Conservation (phyloP, 2,113 vertebrate genomes). For the Scomber colias region DNA sequence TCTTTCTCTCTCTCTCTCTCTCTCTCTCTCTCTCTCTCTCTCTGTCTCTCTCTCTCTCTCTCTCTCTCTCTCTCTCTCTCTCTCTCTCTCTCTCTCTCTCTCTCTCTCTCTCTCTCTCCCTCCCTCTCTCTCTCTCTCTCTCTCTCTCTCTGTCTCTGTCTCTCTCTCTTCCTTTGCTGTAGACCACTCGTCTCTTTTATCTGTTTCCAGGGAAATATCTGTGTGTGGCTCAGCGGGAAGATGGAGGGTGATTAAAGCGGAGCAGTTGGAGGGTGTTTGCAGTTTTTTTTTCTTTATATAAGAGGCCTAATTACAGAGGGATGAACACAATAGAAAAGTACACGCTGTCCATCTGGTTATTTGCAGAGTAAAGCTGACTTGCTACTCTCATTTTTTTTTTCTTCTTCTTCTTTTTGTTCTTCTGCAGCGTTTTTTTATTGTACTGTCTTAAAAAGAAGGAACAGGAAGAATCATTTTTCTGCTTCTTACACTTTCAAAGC, state of each 20-base stretch:
- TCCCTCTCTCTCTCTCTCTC: background rate
- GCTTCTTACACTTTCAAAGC: no score
- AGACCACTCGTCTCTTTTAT: constrained; percentile 55
- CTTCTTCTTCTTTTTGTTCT: no score
- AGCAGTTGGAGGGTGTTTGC: constrained; percentile 41
- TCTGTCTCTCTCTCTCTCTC: background rate
- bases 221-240: constrained; percentile 53
- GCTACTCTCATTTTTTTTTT: background rate
- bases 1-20: background rate
- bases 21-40: background rate
- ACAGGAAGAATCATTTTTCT: no score
- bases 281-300: constrained; percentile 24
- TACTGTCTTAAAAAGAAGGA: no score
- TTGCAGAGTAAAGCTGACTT: background rate
- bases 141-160: background rate
- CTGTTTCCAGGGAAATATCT: constrained; percentile 49
- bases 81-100: background rate
- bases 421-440: no score
- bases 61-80: background rate
- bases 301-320: constrained; percentile 46
- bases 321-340: constrained; percentile 5
- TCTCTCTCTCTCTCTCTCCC: no score
- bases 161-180: background rate
- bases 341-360: constrained; percentile 37
- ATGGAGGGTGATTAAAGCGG: constrained; percentile 55